Conservation (phyloP, 2,797 vertebrate genomes). For the Notolabrus celidotus region DNA sequence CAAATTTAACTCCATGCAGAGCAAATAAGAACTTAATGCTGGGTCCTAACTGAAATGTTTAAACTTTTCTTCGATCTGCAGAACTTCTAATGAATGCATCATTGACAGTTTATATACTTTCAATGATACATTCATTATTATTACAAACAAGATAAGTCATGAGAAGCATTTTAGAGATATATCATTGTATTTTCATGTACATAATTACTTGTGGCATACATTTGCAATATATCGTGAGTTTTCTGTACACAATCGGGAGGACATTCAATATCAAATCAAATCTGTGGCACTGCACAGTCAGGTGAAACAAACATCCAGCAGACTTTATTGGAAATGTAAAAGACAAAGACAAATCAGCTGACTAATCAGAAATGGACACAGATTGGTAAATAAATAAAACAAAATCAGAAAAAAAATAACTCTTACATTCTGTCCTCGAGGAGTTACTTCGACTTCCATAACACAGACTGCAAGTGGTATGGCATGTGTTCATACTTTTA, state of each 20-base stretch:
- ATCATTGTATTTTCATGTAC: slow-evolving; percentile 62
- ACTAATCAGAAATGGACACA: slow-evolving; percentile 40
- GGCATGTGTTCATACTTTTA: slow-evolving; percentile 1
- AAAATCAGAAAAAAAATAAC: slow-evolving; percentile 43
- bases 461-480: slow-evolving; percentile 22
- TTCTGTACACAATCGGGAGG: slow-evolving; percentile 45
- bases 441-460: slow-evolving; percentile 32
- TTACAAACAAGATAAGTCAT: slow-evolving; percentile 15
- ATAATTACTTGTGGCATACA: slow-evolving; percentile 52
- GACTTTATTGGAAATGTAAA: slow-evolving; percentile 73
- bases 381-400: slow-evolving; percentile 58
- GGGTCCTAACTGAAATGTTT: no score
- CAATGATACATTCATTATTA: background rate
- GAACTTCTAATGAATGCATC: no score
- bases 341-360: slow-evolving; percentile 59
- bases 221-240: slow-evolving; percentile 48
- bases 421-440: slow-evolving; percentile 55
- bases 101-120: no score
- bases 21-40: no score
- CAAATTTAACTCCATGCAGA: no score
- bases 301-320: slow-evolving; percentile 67
- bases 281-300: slow-evolving; percentile 21
- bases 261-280: slow-evolving; percentile 17
- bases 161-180: slow-evolving; percentile 29
- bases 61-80: no score